A percentile compares a stretch with the other conserved stretches of the same genome.
phyloP scores from a whole-genome alignment of 2,797 vertebrate species.

The Gymnoscopelus braueri region DNA sequence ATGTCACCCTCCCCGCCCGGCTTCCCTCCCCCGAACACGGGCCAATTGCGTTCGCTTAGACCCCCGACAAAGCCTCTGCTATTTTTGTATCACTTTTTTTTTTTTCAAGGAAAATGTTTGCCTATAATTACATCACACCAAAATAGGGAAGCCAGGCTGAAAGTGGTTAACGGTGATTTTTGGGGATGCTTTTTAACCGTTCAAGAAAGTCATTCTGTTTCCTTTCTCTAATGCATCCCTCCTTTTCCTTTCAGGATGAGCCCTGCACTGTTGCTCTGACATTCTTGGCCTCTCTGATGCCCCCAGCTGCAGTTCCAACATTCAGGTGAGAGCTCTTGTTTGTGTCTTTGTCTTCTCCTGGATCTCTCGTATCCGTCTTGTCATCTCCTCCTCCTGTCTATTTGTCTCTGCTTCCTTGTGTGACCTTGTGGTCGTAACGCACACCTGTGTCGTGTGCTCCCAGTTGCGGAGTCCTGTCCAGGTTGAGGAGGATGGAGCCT shows the following conservation, averaged over 20 bases:
- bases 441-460: neutral
- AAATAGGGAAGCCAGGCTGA: no score
- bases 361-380: neutral
- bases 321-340: slow-evolving; percentile 84
- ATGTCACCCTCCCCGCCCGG: no score
- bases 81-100: no score
- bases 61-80: no score
- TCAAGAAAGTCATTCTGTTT: neutral
- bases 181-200: neutral
- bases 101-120: no score
- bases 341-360: neutral
- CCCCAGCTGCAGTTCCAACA: slow-evolving; percentile 83
- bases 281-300: slow-evolving; percentile 91
- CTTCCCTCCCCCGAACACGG: no score
- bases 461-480: slow-evolving; percentile 90
- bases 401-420: neutral
- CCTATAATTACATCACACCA: no score
- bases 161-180: neutral
- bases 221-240: neutral
- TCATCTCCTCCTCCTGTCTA: neutral
- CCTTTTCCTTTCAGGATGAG: slow-evolving; percentile 82
- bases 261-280: slow-evolving; percentile 85
- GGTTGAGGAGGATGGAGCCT: slow-evolving; percentile 82
- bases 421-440: no score
- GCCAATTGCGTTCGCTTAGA: no score